A percentile compares a stretch with the other conserved stretches of the same genome.
Evolutionary conservation across 2,113 vertebrate species (phyloP).

Genomic region (Dicaeum eximium): DNA sequence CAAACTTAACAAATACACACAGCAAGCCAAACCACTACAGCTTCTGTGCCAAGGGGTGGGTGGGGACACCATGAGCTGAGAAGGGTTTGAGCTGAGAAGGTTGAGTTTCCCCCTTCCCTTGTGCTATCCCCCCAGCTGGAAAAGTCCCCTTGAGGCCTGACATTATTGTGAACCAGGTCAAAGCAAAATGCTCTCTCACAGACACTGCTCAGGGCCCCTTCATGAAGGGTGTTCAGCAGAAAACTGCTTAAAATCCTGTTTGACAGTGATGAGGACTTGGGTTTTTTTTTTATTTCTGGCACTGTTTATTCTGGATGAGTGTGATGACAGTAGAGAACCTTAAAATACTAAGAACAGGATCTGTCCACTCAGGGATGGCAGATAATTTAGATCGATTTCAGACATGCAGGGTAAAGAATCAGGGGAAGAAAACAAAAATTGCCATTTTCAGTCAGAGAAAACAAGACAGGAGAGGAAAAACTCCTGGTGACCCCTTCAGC

Average conservation of each 20-base stretch:
- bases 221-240: neutral
- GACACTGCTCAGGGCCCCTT: neutral
- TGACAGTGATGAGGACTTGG: neutral
- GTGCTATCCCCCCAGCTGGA: neutral
- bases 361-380: neutral
- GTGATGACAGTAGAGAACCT: neutral
- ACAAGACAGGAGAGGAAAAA: neutral
- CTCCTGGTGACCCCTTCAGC: neutral
- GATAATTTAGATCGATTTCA: neutral
- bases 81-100: neutral
- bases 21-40: conserved; percentile 21
- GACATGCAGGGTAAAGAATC: neutral
- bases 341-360: neutral
- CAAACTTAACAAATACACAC: conserved; percentile 2
- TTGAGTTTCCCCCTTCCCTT: neutral
- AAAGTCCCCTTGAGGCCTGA: neutral
- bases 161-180: neutral
- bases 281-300: neutral
- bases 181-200: neutral
- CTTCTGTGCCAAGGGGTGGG: conserved; percentile 9
- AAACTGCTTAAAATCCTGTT: neutral
- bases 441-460: neutral
- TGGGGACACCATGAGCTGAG: neutral
- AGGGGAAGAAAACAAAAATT: neutral
- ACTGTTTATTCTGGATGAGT: neutral